Base-by-base conservation (phyloP, 1,140 invertebrate genomes). In the Pogonomyrmex barbatus region DNA sequence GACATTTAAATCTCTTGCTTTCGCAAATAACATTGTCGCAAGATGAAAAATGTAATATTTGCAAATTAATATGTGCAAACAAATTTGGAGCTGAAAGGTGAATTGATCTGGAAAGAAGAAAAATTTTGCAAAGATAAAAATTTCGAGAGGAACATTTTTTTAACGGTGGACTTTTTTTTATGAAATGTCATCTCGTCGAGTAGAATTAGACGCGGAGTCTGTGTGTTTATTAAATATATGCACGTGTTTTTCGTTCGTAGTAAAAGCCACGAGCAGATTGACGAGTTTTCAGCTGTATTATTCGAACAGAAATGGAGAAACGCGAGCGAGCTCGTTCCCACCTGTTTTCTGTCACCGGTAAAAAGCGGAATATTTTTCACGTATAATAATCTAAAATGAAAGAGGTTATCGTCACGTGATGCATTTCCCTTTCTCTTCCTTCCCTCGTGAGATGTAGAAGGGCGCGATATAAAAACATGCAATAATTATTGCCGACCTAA, bases 401-500 rank as follows among this genome's bases (percentile, higher is more conserved):
- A 83, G 33, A 73, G 68, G 73, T 83, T 83, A 83, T 73, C 68
- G 54, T 83, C 79, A 62, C 68, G 54, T 75, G 58, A 83, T 60
- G 67, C 39, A 47, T 75, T 73, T 42, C 12, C 30, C 45, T 4
- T 5, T 6, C 9, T 42, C 10, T 70, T 10, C 8, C 12, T 39
- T 42, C 12, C 39, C 2, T 4, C 42, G 14, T 1, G 14, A 33
- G 2, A 30, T 1, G 45, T 6, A 12, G 50, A 63, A 58, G 30
- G 10, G 30, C 14, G 65, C 42, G 30, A 83, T 62, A 84, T 87
- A 85, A 87, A 87, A 81, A 78, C 76, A 86, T 81, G 83, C 73
- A 88, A 79, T 78, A 52, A 77, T 60, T 77, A 81, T 60, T 70
- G 39, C 73, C 14, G 42, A 68, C 30, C 47, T 33, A 42, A 58